Evolutionary conservation across 2,797 vertebrate genomes (phyloP), one percentile per base, ranked within the genome.

Genomic region (Telmatherina bonti): DNA sequence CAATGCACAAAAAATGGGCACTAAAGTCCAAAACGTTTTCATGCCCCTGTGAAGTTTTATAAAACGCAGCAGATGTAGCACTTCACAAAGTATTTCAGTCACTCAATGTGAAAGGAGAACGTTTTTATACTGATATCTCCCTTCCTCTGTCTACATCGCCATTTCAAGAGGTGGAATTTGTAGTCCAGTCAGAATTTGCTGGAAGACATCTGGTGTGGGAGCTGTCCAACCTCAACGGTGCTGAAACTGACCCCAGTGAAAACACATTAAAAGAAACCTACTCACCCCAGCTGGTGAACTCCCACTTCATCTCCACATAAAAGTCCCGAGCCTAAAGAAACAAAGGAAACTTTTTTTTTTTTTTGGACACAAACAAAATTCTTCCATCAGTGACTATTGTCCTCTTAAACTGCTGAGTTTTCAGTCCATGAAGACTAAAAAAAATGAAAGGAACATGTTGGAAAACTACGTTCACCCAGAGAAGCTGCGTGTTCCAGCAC

Each of bases 301-400:
- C 97, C 97, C 97, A 98, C 80, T 98, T 98, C 97, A 98, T 98
- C 88, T 98, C 97, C 91, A 98, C 96, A 5, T 97, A 99, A 93
- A 99, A 99, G 86, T 98, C 97, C 0, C 91, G 94, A 0, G 97
- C 96, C 97, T 98, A 81, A 8, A 83, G 9, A 76, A 12, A 82
- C 9, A 66, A 27, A 67, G n/a, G 33, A 49, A 35, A 31, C 8
- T 33, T 33, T 33, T 33, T 5, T 9, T 33, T 9, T 2, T 33
- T 22, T 2, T 35, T 3, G 1, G 10, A 62, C 10, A 36, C 29
- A 72, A 33, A 3, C 20, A 57, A 54, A 62, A 10, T 2, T 15
- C 45, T 22, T 22, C n/a, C 1, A 11, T 24, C 26, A 58, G 26
- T 22, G 3, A 30, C 51, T 26, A 7, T 0, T 29, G 2, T 11